Evolutionary conservation across 2,888 invertebrate genomes (phyloP), one percentile per base, ranked within the genome.

Genomic region (Cheilosia pagana): DNA sequence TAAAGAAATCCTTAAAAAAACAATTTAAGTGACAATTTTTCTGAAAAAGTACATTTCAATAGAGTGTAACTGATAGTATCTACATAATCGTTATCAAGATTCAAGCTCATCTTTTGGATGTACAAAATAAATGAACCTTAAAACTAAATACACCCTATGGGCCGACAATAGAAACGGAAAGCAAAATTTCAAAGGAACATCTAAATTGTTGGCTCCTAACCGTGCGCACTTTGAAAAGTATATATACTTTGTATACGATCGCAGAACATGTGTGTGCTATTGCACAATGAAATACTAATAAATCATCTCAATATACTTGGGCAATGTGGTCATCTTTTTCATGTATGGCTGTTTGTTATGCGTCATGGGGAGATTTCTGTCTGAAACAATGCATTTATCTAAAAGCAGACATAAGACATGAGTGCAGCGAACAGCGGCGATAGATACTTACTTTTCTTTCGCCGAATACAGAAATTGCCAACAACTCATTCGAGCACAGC

Each of bases 271-370:
- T 52, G 57, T 52, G 63, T 65, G 78, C 65, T 79, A 59, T 83
- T 83, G 74, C 79, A 83, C 74, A 79, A 79, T 83, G 79, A 83
- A 83, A 74, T 75, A 63, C 52, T 70, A 70, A 75, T 74, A 70
- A 70, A 74, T 83, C 68, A 78, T 72, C 53, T 52, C 23, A 77
- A 68, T 68, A 50, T 39, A 70, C 52, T 57, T 52, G 50, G 43
- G 78, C 74, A 74, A 83, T 83, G 83, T 78, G 72, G 68, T 62
- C 59, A 57, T 52, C 35, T 65, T 79, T 53, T 12, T 53, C 62
- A 16, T 71, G 60, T 45, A 31, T 8, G 55, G 39, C 21, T 78
- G 72, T 72, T 71, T 82, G 78, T 68, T 74, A 55, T 39, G 68
- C 75, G 85, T 85, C 81, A 81, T 43, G n/a, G 28, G 39, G 41